A percentile compares a stretch with the other conserved stretches of the same genome.
Conservation (phyloP, 2,888 invertebrate species). For the Galerucella pusilla region DNA sequence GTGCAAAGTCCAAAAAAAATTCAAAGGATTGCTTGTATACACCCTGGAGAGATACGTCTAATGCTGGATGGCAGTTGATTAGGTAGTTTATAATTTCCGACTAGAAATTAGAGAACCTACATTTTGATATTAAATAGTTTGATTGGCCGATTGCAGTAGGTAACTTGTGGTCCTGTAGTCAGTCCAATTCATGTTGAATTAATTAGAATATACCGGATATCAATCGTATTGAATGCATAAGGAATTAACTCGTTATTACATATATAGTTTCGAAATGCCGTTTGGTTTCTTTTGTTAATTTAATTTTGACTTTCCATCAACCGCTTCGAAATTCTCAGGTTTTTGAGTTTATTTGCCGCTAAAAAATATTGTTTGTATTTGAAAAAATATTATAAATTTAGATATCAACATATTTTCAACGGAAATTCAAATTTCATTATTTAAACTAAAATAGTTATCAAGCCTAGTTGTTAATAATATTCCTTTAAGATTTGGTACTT, state of each 20-base stretch:
- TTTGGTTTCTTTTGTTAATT: neutral
- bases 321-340: too few relatives aligned
- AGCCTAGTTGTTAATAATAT: neutral
- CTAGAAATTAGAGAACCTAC: conserved; percentile 7
- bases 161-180: conserved; percentile 9
- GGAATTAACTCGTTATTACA: neutral
- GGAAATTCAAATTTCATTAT: too few relatives aligned
- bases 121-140: conserved; percentile 6
- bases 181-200: neutral
- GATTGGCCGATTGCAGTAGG: neutral
- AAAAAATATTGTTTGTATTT: too few relatives aligned
- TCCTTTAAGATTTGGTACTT: neutral
- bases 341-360: too few relatives aligned
- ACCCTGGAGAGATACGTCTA: neutral
- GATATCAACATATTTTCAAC: too few relatives aligned
- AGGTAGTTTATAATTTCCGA: conserved; percentile 14
- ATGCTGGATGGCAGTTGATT: neutral
- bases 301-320: too few relatives aligned
- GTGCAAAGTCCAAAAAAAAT: too few relatives aligned
- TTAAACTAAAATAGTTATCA: too few relatives aligned
- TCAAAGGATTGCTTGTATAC: too few relatives aligned
- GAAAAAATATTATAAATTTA: too few relatives aligned
- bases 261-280: neutral
- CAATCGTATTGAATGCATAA: conserved; percentile 2
- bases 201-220: neutral